Base-by-base conservation (phyloP, 2,113 vertebrate genomes). In the Caracal caracal region DNA sequence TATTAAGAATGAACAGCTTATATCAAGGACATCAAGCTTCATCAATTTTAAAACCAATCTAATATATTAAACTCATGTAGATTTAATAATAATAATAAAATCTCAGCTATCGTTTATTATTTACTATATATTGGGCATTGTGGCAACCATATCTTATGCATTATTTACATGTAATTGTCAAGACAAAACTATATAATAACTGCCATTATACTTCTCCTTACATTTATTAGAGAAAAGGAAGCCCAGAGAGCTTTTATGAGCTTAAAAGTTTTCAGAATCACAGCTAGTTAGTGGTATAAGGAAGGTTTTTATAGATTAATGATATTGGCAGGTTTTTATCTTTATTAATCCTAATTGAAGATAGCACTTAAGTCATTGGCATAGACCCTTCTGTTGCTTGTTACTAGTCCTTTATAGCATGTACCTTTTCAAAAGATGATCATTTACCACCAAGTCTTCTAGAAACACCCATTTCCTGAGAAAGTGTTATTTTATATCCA, bases 351-450 rank as follows among this genome's bases (percentile, higher is more conserved):
- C 88, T 37, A 28, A 0, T 35, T n/a, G 3, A 2, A 83, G 17
- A 40, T 30, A 35, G 0, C 2, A 43, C 75, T 88, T 87, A 22
- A 75, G 10, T 30, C 49, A 33, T 9, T 63, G 3, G 2, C 35
- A 35, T 33, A 13, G 3, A 19, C 5, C 1, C 19, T 71, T 63
- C 33, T 73, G 10, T 47, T 92, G 4, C 3, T 53, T 71, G 6
- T 56, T 49, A 37, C 13, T 63, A n/a, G 5, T 73, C 1, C 10
- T 75, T 84, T 92, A 93, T 28, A 71, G 10, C 0, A 90, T 16
- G 30, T 40, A 70, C 3, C 63, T 51, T 92, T 70, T 92, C 94
- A 75, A 90, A 47, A 49, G 56, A 96, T 94, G n/a, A 33, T 80
- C 3, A 1, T 59, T 63, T 24, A 93, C 22, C 40, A 83, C 56